Conservation (phyloP, 2,888 invertebrate genomes). For the Folsomia candida region DNA sequence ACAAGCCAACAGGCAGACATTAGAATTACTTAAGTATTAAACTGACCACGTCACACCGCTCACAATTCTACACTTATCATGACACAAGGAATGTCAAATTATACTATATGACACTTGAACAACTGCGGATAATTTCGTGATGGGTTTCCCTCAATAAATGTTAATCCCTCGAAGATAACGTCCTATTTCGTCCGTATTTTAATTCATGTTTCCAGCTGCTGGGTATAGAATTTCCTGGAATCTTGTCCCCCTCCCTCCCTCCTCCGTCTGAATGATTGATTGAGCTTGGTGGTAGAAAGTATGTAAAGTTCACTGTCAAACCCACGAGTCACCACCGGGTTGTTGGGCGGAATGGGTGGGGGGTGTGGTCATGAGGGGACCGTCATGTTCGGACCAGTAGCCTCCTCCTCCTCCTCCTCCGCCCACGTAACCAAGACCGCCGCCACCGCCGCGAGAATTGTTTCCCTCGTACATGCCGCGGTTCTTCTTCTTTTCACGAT, state of each 20-base stretch:
- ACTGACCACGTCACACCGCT: too few relatives aligned
- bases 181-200: too few relatives aligned
- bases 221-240: too few relatives aligned
- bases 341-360: slow-evolving; percentile 45
- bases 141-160: too few relatives aligned
- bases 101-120: neutral
- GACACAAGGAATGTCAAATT: neutral
- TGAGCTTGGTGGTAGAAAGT: neutral
- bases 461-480: slow-evolving; percentile 52
- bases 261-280: neutral
- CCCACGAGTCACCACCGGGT: slow-evolving; percentile 51
- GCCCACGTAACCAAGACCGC: slow-evolving; percentile 44
- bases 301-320: slow-evolving; percentile 22
- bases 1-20: too few relatives aligned
- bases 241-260: too few relatives aligned
- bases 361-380: neutral
- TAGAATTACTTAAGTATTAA: too few relatives aligned
- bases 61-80: too few relatives aligned
- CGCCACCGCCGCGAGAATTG: slow-evolving; percentile 32
- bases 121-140: neutral
- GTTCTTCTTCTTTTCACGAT: slow-evolving; percentile 65
- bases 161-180: too few relatives aligned
- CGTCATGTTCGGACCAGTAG: slow-evolving; percentile 36
- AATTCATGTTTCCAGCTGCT: too few relatives aligned
- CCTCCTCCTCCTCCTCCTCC: slow-evolving; percentile 36